Conservation (phyloP, 2,888 invertebrate species). For the Phyto melanocephala region DNA sequence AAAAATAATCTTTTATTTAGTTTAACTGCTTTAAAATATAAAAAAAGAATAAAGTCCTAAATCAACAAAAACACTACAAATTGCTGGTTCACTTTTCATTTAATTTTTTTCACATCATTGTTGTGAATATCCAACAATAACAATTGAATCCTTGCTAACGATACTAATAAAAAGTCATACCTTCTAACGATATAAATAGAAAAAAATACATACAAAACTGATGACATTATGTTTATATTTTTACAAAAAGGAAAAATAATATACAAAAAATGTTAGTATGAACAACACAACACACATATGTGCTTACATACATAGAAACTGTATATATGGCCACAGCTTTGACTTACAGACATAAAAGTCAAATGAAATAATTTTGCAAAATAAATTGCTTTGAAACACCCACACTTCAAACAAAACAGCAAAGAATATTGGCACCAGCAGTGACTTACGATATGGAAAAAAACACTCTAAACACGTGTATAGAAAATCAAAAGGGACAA, state of each 20-base stretch:
- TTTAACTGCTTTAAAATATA: no score
- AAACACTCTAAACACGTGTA: constrained; percentile 13
- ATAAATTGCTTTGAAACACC: no score
- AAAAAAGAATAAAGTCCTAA: no score
- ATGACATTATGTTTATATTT: constrained; percentile 4
- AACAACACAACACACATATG: neutral
- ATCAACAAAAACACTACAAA: no score
- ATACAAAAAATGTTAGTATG: neutral
- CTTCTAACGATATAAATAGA: neutral
- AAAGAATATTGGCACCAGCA: neutral
- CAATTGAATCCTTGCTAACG: neutral
- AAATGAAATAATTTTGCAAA: no score
- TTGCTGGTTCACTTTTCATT: neutral
- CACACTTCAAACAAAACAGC: no score
- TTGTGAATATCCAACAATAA: neutral
- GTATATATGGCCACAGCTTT: no score
- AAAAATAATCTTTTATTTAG: no score
- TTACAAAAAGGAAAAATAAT: neutral
- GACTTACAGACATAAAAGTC: no score
- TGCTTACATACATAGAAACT: neutral
- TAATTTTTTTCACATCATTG: neutral
- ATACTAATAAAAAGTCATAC: constrained; percentile 3
- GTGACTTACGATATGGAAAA: neutral
- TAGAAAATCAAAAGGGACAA: constrained; percentile 16
- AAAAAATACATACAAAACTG: neutral